These are phyloP conservation scores for Arctopsyche grandis DNA, from an alignment of 1,140 invertebrate species.

Conservation along the genomic window DNA sequence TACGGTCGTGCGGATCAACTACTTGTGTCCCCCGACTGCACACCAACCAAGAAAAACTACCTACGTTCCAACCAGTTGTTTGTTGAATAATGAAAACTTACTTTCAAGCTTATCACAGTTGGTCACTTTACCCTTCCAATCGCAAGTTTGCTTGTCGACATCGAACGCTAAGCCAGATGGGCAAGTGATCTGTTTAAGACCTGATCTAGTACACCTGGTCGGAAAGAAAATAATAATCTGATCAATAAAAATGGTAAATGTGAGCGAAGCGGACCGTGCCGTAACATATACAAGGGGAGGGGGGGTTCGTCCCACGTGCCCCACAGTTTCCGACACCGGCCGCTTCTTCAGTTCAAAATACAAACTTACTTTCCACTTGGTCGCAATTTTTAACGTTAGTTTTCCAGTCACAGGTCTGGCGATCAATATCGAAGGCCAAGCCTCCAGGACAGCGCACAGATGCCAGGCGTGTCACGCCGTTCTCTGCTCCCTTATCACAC, in stretches of 20 bases:
- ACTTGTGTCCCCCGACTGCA: constrained; percentile 58
- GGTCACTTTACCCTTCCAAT: constrained; percentile 94
- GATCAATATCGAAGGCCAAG: constrained; percentile 93
- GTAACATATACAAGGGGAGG: background rate
- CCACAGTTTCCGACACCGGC: background rate
- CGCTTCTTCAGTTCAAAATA: background rate
- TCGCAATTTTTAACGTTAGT: constrained; percentile 95
- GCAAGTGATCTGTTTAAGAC: constrained; percentile 91
- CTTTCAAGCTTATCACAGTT: constrained; percentile 95
- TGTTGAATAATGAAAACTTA: constrained; percentile 76
- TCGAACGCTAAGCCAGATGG: constrained; percentile 94
- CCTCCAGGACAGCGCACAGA: constrained; percentile 88
- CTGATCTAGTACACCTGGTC: constrained; percentile 88
- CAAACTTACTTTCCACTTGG: constrained; percentile 88
- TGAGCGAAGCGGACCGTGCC: constrained; percentile 43
- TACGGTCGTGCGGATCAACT: constrained; percentile 60
- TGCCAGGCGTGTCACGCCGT: constrained; percentile 84
- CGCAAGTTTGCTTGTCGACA: constrained; percentile 95
- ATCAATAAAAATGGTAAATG: background rate
- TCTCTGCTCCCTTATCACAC: constrained; percentile 89
- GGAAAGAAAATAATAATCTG: constrained; percentile 55
- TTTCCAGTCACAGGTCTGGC: constrained; percentile 96
- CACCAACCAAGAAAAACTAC: constrained; percentile 54
- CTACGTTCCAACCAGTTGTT: constrained; percentile 60
- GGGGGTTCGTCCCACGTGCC: too few relatives aligned